Conservation (phyloP, 2,888 invertebrate species). For the Cheilosia variabilis region DNA sequence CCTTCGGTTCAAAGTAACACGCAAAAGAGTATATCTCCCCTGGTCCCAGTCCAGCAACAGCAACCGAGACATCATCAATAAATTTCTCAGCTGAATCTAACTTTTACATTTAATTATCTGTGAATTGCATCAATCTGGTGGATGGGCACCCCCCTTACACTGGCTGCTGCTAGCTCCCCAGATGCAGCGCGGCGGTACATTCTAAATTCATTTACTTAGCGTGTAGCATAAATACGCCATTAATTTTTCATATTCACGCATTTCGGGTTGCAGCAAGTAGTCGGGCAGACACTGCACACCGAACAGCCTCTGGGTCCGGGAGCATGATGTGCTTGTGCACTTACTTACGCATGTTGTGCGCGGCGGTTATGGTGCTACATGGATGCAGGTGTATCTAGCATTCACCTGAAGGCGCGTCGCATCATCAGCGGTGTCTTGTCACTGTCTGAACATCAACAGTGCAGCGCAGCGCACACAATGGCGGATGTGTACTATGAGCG, state of each 20-base stretch:
- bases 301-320: background rate
- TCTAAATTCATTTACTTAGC: slow-evolving; percentile 74
- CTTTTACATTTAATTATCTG: slow-evolving; percentile 76
- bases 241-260: slow-evolving; percentile 76
- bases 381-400: slow-evolving; percentile 63
- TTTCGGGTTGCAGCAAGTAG: slow-evolving; percentile 52
- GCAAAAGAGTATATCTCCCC: slow-evolving; percentile 60
- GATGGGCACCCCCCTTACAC: background rate
- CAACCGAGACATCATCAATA: slow-evolving; percentile 71
- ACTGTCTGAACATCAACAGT: slow-evolving; percentile 26
- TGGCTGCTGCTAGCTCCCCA: background rate
- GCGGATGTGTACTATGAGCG: slow-evolving; percentile 51
- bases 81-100: slow-evolving; percentile 74
- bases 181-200: slow-evolving; percentile 32
- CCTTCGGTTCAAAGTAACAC: slow-evolving; percentile 74
- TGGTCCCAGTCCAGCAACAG: slow-evolving; percentile 37
- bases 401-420: slow-evolving; percentile 49
- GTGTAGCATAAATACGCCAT: slow-evolving; percentile 71
- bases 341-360: slow-evolving; percentile 64
- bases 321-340: slow-evolving; percentile 44
- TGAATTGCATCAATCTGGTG: slow-evolving; percentile 74
- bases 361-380: slow-evolving; percentile 35
- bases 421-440: slow-evolving; percentile 59
- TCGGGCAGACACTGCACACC: background rate
- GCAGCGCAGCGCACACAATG: slow-evolving; percentile 17